Evolutionary conservation across 1,140 invertebrate species (phyloP).

Genomic region (Drosophila subobscura): DNA sequence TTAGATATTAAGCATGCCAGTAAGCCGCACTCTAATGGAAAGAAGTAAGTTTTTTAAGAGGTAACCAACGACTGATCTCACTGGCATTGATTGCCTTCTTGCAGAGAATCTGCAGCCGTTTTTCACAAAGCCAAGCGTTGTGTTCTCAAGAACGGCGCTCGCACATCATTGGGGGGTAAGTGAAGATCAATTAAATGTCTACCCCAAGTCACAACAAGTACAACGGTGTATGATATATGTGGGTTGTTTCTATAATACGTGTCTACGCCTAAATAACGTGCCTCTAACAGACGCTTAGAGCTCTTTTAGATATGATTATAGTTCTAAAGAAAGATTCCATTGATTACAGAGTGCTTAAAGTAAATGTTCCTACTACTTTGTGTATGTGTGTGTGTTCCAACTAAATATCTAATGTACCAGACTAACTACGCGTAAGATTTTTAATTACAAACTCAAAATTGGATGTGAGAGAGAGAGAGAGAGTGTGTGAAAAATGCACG

Average conservation of each 20-base stretch:
- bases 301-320: conserved; percentile 16
- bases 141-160: conserved; percentile 30
- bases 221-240: conserved; percentile 2
- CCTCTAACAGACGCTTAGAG: conserved; percentile 36
- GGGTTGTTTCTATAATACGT: conserved; percentile 1
- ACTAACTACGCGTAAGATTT: conserved; percentile 49
- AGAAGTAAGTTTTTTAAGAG: conserved; percentile 15
- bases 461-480: no score
- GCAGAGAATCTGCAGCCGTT: conserved; percentile 22
- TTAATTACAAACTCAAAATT: conserved; percentile 29
- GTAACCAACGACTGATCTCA: not conserved
- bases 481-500: conserved; percentile 30
- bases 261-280: conserved; percentile 32
- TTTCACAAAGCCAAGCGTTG: conserved; percentile 22
- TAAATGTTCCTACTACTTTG: conserved; percentile 8
- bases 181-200: not conserved
- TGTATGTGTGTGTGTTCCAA: conserved; percentile 11
- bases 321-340: conserved; percentile 7
- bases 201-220: not conserved
- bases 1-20: not conserved
- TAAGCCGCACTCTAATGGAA: conserved; percentile 5
- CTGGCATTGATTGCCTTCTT: not conserved
- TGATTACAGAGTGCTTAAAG: conserved; percentile 23
- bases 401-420: conserved; percentile 22
- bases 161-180: conserved; percentile 61